Conservation (phyloP, 92 coral and sea anemone species). For the Epizoanthus ramosus region DNA sequence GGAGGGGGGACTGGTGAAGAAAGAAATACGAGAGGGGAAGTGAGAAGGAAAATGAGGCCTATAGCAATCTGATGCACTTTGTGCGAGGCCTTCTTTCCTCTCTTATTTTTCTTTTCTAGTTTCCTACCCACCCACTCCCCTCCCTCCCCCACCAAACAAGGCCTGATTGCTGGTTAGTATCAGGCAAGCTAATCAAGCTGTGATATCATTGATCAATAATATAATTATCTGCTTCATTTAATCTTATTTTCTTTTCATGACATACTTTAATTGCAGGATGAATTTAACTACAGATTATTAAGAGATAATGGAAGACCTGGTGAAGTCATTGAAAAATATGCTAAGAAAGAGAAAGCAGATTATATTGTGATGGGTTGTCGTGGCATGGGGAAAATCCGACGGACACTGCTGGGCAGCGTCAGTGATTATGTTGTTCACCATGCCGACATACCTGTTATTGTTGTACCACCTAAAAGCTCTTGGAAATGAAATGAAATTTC, state of each 20-base stretch:
- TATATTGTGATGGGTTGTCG: constrained; percentile 42
- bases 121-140: too few relatives aligned
- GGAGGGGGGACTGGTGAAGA: too few relatives aligned
- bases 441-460: constrained; percentile 23
- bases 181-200: too few relatives aligned
- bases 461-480: constrained; percentile 36
- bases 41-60: too few relatives aligned
- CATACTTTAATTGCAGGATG: constrained; percentile 3
- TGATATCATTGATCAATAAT: too few relatives aligned
- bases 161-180: too few relatives aligned
- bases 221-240: too few relatives aligned
- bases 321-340: constrained; percentile 25
- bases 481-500: not conserved
- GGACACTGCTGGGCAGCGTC: constrained; percentile 37
- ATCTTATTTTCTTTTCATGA: not conserved
- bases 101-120: too few relatives aligned
- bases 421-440: constrained; percentile 39
- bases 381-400: constrained; percentile 35
- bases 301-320: constrained; percentile 39
- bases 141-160: too few relatives aligned
- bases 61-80: too few relatives aligned
- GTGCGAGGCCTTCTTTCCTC: too few relatives aligned
- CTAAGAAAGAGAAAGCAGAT: constrained; percentile 35
- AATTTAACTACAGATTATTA: constrained; percentile 14
- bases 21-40: too few relatives aligned